These are phyloP conservation scores for Dendrocincla fuliginosa DNA, from an alignment of 2,797 vertebrate genomes.

Conservation along the genomic window DNA sequence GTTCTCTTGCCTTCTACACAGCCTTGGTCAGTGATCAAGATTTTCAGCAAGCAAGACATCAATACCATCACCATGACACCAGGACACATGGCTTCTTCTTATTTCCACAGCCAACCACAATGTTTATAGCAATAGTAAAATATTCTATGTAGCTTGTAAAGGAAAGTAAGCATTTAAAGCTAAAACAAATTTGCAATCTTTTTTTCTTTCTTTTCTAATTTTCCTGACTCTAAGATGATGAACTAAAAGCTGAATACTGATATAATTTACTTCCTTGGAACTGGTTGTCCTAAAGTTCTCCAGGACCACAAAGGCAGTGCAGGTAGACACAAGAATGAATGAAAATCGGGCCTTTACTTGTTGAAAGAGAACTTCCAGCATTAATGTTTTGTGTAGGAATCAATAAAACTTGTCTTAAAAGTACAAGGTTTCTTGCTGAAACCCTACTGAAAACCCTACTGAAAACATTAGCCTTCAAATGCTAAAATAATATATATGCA, in stretches of 20 bases:
- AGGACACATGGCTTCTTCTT: not conserved
- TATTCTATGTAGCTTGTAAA: not conserved
- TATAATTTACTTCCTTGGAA: not conserved
- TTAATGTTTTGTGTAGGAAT: not conserved
- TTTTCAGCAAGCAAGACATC: not conserved
- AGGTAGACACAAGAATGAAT: not conserved
- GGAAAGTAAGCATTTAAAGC: not conserved
- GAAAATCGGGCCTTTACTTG: not conserved
- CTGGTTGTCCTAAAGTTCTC: not conserved
- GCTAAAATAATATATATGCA: not conserved
- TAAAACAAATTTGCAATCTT: not conserved
- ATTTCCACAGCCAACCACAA: not conserved
- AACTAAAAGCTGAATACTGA: not conserved
- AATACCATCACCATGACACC: not conserved
- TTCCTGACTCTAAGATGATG: not conserved
- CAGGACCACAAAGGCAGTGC: not conserved
- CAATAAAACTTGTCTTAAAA: not conserved
- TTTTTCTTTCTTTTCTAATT: not conserved
- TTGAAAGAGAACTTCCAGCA: not conserved
- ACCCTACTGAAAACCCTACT: not conserved
- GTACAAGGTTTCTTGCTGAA: not conserved
- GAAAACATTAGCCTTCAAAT: not conserved
- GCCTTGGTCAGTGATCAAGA: not conserved
- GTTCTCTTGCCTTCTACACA: not conserved
- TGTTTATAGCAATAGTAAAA: not conserved